These are phyloP conservation scores for Meloidogyne hapla DNA, from an alignment of 1,140 invertebrate genomes.

Conservation along the genomic window DNA sequence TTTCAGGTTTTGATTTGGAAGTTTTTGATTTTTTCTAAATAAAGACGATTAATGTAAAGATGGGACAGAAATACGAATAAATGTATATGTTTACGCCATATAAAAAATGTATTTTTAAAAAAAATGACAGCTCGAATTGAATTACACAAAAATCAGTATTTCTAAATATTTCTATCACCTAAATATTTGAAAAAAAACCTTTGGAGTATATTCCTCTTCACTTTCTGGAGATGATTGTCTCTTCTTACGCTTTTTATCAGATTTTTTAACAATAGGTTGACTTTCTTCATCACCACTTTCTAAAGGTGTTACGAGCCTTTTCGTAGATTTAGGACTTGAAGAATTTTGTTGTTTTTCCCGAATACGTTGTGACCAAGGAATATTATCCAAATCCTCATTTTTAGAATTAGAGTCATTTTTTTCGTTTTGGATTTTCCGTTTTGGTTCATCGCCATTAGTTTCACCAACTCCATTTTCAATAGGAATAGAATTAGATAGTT, in stretches of 20 bases:
- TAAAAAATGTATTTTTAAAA: too few species aligned
- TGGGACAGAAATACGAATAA: too few species aligned
- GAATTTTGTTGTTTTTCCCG: constrained; percentile 5
- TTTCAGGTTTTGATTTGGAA: constrained; percentile 11
- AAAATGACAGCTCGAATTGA: too few species aligned
- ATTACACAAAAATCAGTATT: too few species aligned
- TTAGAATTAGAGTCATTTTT: neutral
- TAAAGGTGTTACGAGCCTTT: neutral
- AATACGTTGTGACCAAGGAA: neutral
- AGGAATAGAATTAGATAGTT: neutral
- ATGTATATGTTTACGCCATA: too few species aligned
- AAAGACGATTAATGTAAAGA: too few species aligned
- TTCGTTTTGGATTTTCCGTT: neutral
- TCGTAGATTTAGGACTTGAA: neutral
- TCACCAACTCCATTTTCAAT: constrained; percentile 2
- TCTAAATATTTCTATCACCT: too few species aligned
- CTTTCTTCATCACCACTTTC: constrained; percentile 12
- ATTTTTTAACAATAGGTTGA: constrained; percentile 1
- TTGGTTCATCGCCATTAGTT: neutral
- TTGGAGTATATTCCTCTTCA: constrained; percentile 26
- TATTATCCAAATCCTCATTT: constrained; percentile 7
- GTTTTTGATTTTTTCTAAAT: neutral
- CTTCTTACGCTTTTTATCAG: neutral
- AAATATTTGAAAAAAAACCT: neutral
- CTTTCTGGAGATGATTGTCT: neutral